Evolutionary conservation across 37 sponge, comb jelly and placozoan species (phyloP), one percentile per base, ranked within the genome.

Genomic region (Halisarca cf. caerulea): DNA sequence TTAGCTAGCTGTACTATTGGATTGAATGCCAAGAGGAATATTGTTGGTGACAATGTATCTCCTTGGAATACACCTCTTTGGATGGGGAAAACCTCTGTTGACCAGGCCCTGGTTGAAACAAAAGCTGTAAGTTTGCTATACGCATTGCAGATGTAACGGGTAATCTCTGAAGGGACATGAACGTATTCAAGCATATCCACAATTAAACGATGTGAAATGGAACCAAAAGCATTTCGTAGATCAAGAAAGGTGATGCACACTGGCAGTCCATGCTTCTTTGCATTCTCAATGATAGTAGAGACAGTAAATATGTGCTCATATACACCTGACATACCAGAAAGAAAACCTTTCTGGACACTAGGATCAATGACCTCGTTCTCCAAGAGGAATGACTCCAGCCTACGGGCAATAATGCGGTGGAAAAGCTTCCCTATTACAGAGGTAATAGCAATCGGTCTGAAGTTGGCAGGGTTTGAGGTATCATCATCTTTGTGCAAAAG

Each of bases 361-460:
- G 68, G 14, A n/a, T 15, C 23, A 15, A 55, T 55, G 57, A 55
- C 11, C 17, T 55, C 17, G 17, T 66, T 66, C 27, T 15, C 27
- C 23, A 14, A 25, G 21, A 59, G 42, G 59, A 24, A 81, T 17
- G 8, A 23, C 59, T 81, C 82, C 17, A 59, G 66, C 9, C 66
- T 17, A 14, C 3, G 17, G 40, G 66, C 82, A 59, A 81, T 17
- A 40, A 81, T 81, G 7, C 32, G 58, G 25, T 81, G 62, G 38
- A 60, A 81, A 8, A 81, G 2, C 24, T 81, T 81, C 35, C 82
- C 82, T 15, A 36, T 58, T 28, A 41, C 24, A 15, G 82, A 81
- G 9, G 82, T 81, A 5, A 81, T 38, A 28, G 82, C 82, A 35
- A 81, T 81, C 24, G 82, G 66, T 25, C 66, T 35, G 41, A 60